Percentiles rank a stretch among this genome's conserved stretches.
Evolutionary conservation across 1,140 invertebrate genomes (phyloP).

Genomic region (Danaus plexippus): DNA sequence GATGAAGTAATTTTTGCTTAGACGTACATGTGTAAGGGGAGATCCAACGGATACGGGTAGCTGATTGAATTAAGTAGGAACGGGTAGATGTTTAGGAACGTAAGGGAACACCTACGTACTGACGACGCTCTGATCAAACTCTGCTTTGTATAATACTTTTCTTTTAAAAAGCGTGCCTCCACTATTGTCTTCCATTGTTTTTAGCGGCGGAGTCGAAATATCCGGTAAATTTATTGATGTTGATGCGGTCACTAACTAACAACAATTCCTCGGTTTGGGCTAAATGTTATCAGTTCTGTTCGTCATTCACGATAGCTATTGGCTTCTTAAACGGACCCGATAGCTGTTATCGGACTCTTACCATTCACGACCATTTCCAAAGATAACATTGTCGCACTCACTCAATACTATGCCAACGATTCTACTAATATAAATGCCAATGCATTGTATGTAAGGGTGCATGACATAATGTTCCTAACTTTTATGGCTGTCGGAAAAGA

Average conservation of each 20-base stretch:
- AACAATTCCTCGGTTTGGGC: constrained; percentile 7
- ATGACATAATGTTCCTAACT: no score
- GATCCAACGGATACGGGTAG: constrained; percentile 40
- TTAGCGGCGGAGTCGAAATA: neutral
- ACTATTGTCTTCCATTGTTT: no score
- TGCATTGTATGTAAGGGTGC: no score
- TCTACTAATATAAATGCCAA: no score
- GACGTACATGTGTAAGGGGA: constrained; percentile 13
- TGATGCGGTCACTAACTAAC: constrained; percentile 6
- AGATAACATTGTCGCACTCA: constrained; percentile 34
- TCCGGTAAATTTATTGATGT: constrained; percentile 1
- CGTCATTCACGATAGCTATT: constrained; percentile 30
- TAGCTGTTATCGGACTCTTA: constrained; percentile 34
- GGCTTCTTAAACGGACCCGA: constrained; percentile 30
- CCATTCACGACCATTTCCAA: constrained; percentile 27
- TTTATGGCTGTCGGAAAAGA: no score
- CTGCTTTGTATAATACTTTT: no score
- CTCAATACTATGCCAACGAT: constrained; percentile 10
- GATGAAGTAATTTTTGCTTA: no score
- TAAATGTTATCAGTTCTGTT: constrained; percentile 29
- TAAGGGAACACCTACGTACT: no score
- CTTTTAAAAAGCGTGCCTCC: no score
- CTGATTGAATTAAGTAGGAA: constrained; percentile 46
- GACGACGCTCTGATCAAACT: no score
- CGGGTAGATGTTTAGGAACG: constrained; percentile 15